A percentile compares a stretch with the other conserved stretches of the same genome.
Conservation (phyloP, 2,888 invertebrate genomes). For the Gortyna flavago region DNA sequence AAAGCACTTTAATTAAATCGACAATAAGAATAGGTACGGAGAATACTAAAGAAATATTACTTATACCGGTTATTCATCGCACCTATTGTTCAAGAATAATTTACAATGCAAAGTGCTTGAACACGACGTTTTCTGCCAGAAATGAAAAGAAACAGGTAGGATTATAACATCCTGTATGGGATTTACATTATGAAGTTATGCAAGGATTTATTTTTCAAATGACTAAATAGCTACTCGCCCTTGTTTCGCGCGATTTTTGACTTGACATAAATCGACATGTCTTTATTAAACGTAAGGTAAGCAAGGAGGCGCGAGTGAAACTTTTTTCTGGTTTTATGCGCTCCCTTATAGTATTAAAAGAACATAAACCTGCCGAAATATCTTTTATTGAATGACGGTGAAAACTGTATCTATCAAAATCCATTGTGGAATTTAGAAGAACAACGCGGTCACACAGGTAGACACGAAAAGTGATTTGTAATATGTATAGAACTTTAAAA, state of each 20-base stretch:
- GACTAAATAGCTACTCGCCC: background rate
- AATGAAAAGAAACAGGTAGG: conserved; percentile 41
- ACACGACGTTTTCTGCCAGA: conserved; percentile 35
- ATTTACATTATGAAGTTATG: conserved; percentile 1
- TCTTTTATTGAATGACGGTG: background rate
- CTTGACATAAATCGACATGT: background rate
- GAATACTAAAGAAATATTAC: conserved; percentile 46
- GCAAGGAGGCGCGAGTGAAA: too few relatives aligned
- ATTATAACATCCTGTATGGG: conserved; percentile 29
- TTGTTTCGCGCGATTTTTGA: background rate
- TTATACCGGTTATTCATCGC: conserved; percentile 44
- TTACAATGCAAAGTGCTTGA: conserved; percentile 53
- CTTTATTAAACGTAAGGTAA: background rate
- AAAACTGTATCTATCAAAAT: background rate
- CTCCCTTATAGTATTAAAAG: background rate
- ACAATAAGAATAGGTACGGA: conserved; percentile 34
- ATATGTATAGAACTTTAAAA: too few relatives aligned
- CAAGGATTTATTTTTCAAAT: background rate
- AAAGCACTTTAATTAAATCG: conserved; percentile 51
- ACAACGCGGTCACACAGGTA: background rate
- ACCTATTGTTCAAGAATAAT: conserved; percentile 55
- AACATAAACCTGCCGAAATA: background rate
- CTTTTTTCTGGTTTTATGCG: too few relatives aligned
- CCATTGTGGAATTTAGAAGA: background rate
- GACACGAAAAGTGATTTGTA: background rate